Conservation (phyloP, 2,888 invertebrate genomes). For the Brachypalpus laphriformis region DNA sequence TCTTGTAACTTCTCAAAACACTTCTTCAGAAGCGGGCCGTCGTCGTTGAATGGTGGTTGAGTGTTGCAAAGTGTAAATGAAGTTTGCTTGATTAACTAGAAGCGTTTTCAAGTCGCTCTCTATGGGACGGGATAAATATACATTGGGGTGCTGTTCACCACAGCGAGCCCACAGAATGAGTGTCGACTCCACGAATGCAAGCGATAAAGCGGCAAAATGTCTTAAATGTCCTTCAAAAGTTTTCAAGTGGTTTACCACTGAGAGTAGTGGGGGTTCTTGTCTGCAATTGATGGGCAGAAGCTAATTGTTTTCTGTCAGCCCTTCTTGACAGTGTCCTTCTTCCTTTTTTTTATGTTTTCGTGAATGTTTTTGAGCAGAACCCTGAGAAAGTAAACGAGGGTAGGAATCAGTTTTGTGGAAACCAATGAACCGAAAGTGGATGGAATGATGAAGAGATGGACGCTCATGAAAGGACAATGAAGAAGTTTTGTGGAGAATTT, state of each 20-base stretch:
- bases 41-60: slow-evolving; percentile 13
- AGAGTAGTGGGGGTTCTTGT: slow-evolving; percentile 7
- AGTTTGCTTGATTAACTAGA: slow-evolving; percentile 50
- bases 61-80: slow-evolving; percentile 26
- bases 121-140: neutral
- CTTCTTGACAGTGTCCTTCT: slow-evolving; percentile 11
- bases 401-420: slow-evolving; percentile 14
- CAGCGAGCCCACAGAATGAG: neutral
- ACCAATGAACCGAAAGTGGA: slow-evolving; percentile 30
- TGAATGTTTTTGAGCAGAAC: slow-evolving; percentile 41
- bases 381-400: slow-evolving; percentile 10
- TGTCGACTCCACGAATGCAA: slow-evolving; percentile 21
- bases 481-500: slow-evolving; percentile 49
- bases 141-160: neutral
- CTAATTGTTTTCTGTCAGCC: slow-evolving; percentile 69
- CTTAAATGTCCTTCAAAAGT: slow-evolving; percentile 52
- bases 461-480: slow-evolving; percentile 4
- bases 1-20: slow-evolving; percentile 47
- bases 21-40: slow-evolving; percentile 26
- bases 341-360: slow-evolving; percentile 23
- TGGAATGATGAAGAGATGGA: neutral
- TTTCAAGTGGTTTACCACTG: slow-evolving; percentile 57
- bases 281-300: slow-evolving; percentile 62
- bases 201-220: slow-evolving; percentile 19
- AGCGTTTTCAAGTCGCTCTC: slow-evolving; percentile 5